Percentiles rank a stretch among this genome's conserved stretches.
These are phyloP conservation scores for Podarcis siculus DNA, from an alignment of 2,797 vertebrate genomes.

Conservation along the genomic window DNA sequence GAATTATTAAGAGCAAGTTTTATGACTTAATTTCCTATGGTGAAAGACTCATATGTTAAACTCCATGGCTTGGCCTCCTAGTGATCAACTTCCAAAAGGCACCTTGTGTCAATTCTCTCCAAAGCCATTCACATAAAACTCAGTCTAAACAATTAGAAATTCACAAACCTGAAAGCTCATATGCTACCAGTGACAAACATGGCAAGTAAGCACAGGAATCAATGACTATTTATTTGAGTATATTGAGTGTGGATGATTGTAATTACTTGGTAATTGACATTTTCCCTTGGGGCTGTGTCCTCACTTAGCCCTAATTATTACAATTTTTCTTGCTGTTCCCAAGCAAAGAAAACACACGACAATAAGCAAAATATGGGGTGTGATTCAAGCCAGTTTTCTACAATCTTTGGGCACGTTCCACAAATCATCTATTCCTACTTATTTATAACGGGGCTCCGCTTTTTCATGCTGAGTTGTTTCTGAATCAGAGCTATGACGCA, in stretches of 20 bases:
- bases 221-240: constrained; percentile 41
- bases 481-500: constrained; percentile 11
- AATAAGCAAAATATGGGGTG: background rate
- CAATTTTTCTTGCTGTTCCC: constrained; percentile 45
- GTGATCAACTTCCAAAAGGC: constrained; percentile 17
- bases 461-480: constrained; percentile 12
- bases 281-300: constrained; percentile 30
- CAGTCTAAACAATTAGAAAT: constrained; percentile 13
- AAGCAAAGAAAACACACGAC: background rate
- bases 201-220: constrained; percentile 37
- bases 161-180: background rate
- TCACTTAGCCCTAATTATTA: constrained; percentile 38
- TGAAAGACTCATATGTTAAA: constrained; percentile 17
- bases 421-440: constrained; percentile 5
- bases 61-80: background rate
- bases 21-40: background rate
- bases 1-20: background rate
- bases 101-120: background rate
- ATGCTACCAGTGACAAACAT: constrained; percentile 23
- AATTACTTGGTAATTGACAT: constrained; percentile 47
- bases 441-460: background rate
- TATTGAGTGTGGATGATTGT: constrained; percentile 22
- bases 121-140: background rate
- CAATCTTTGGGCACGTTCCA: background rate
- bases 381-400: constrained; percentile 14